phyloP scores from a whole-genome alignment of 2,113 vertebrate species.

The Amazona vittata region DNA sequence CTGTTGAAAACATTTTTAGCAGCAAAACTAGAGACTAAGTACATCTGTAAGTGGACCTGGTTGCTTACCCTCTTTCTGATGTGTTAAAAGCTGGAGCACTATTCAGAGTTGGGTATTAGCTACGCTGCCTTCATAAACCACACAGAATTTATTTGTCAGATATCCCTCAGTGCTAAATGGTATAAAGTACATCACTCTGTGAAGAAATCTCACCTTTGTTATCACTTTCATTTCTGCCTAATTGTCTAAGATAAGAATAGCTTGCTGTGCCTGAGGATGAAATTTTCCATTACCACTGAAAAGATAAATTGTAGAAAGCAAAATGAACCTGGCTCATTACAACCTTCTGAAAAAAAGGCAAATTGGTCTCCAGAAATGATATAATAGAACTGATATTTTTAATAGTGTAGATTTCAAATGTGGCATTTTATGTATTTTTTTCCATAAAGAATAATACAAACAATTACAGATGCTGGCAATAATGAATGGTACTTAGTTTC shows the following conservation, averaged over 20 bases:
- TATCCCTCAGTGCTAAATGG: constrained; percentile 26
- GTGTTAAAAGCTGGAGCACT: background rate
- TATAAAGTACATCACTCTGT: constrained; percentile 37
- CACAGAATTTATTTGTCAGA: constrained; percentile 16
- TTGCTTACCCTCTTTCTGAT: background rate
- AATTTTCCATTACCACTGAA: constrained; percentile 77
- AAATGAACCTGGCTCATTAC: constrained; percentile 80
- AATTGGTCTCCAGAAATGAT: constrained; percentile 78
- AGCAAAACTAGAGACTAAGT: background rate
- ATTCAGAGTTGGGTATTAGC: background rate
- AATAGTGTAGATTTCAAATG: constrained; percentile 71
- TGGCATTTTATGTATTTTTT: constrained; percentile 65
- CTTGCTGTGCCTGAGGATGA: constrained; percentile 70
- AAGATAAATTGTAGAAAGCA: constrained; percentile 79
- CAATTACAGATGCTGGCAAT: constrained; percentile 65
- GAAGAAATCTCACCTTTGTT: constrained; percentile 73
- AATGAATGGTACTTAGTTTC: constrained; percentile 50
- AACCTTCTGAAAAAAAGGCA: constrained; percentile 71
- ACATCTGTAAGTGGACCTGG: background rate
- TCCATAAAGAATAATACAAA: constrained; percentile 62
- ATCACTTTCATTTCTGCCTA: constrained; percentile 73
- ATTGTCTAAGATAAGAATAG: constrained; percentile 76
- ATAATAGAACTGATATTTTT: constrained; percentile 69
- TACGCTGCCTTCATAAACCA: background rate
- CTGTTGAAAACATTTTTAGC: background rate